Percentiles rank a stretch among this genome's conserved stretches.
Conservation (phyloP, 2,797 vertebrate species). For the Anguilla marmorata region DNA sequence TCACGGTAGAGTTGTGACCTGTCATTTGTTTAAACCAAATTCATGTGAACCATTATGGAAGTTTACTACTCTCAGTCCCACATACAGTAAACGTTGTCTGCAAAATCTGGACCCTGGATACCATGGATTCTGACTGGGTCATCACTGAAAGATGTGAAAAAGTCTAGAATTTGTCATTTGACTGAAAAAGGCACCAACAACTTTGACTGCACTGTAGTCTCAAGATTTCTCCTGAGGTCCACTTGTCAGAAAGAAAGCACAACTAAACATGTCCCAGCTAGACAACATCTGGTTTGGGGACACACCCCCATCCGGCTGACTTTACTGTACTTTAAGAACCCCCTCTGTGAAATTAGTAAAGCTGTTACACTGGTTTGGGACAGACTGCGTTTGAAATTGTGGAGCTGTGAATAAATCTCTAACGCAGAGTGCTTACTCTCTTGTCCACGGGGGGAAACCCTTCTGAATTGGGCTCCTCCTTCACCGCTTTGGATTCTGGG, state of each 20-base stretch:
- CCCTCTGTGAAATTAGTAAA: neutral
- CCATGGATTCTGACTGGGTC: neutral
- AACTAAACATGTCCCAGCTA: too few relatives aligned
- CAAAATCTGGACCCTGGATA: neutral
- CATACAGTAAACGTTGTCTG: too few relatives aligned
- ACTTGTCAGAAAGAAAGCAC: too few relatives aligned
- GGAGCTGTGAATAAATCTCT: neutral
- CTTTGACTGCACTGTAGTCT: too few relatives aligned
- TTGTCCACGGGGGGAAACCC: slow-evolving; percentile 71
- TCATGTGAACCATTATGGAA: too few relatives aligned
- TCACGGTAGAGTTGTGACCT: neutral
- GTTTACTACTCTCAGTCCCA: too few relatives aligned
- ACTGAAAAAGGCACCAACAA: too few relatives aligned
- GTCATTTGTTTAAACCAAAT: neutral
- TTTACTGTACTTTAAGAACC: neutral
- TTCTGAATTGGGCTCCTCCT: slow-evolving; percentile 56
- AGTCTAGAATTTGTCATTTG: too few relatives aligned
- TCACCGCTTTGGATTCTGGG: slow-evolving; percentile 58
- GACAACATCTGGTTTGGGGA: neutral
- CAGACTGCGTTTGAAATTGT: neutral
- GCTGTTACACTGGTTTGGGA: neutral
- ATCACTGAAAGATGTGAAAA: neutral
- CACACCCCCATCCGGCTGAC: neutral
- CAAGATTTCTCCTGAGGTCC: too few relatives aligned
- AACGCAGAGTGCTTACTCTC: slow-evolving; percentile 71